phyloP scores from a whole-genome alignment of 2,113 vertebrate genomes.

The Carollia perspicillata region DNA sequence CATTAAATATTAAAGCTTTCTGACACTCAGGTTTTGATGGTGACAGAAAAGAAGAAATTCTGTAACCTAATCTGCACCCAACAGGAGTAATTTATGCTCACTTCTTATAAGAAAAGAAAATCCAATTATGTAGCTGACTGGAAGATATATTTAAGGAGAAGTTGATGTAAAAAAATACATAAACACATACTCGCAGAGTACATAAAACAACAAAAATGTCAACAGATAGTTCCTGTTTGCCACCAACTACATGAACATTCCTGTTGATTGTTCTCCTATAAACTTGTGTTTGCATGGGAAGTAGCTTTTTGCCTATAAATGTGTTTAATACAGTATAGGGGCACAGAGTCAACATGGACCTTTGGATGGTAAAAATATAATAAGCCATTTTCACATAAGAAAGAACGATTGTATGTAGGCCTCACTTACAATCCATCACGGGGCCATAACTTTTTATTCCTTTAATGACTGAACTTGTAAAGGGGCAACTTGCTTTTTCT shows the following conservation, averaged over 20 bases:
- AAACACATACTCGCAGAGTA: constrained; percentile 42
- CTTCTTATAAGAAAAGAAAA: constrained; percentile 84
- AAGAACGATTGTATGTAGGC: neutral
- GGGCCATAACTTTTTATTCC: neutral
- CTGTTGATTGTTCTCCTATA: constrained; percentile 41
- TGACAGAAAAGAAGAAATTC: constrained; percentile 86
- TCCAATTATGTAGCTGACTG: constrained; percentile 82
- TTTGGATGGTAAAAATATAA: constrained; percentile 14
- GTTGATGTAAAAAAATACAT: constrained; percentile 76
- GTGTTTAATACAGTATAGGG: neutral
- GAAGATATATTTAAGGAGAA: constrained; percentile 82
- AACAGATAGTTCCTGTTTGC: constrained; percentile 55
- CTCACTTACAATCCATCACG: neutral
- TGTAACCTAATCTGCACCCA: constrained; percentile 85
- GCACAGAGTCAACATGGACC: neutral
- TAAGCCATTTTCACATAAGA: neutral
- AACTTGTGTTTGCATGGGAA: constrained; percentile 41
- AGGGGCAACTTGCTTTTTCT: neutral
- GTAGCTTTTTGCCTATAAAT: constrained; percentile 55
- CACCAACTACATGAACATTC: constrained; percentile 33
- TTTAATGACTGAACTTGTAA: neutral
- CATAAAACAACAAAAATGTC: constrained; percentile 64
- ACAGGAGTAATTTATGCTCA: constrained; percentile 86
- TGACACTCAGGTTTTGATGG: constrained; percentile 82
- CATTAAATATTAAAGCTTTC: constrained; percentile 88